Base-by-base conservation (phyloP, 2,797 vertebrate species). In the Aulostomus chinensis region DNA sequence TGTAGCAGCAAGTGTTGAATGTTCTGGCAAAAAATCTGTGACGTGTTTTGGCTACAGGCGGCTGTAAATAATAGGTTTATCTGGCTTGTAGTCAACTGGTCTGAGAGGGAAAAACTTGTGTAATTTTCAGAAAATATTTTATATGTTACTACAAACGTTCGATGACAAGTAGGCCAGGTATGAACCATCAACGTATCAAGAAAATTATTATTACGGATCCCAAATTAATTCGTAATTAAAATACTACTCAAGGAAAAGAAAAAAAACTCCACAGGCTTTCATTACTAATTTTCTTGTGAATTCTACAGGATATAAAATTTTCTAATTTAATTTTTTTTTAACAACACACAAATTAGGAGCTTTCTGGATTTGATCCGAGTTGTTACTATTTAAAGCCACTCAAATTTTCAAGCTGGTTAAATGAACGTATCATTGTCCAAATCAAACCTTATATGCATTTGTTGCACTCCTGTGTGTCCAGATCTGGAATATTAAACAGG, bases 1-100 rank as follows among this genome's bases (percentile, higher is more conserved):
- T 76, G 67, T 84, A 81, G 79, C 80, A 81, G 55, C 74, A 83
- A 79, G 86, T 88, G 86, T 88, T 88, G 81, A 73, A 69, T 80
- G 69, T 80, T 62, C 41, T 79, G 73, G 43, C 58, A 59, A 65
- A 73, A 74, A 68, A 62, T 67, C 22, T 63, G 78, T 83, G 48
- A 71, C 65, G 73, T 85, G 73, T 77, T 76, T 67, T 68, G 71
- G 62, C 76, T 76, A 30, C 63, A 51, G 38, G 25, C 56, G 55
- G 4, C 50, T 86, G 85, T 88, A 84, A 25, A 84, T 86, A 83
- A 65, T 73, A 77, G 64, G 60, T 66, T 61, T 68, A 74, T 78
- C 50, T 64, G 62, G 62, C 70, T 34, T 76, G 72, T 75, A 77
- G 73, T 73, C 50, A 72, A 63, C 58, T 60, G 71, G 34, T 68